Evolutionary conservation across 2,797 vertebrate species (phyloP).

Genomic region (Tamandua tetradactyla): DNA sequence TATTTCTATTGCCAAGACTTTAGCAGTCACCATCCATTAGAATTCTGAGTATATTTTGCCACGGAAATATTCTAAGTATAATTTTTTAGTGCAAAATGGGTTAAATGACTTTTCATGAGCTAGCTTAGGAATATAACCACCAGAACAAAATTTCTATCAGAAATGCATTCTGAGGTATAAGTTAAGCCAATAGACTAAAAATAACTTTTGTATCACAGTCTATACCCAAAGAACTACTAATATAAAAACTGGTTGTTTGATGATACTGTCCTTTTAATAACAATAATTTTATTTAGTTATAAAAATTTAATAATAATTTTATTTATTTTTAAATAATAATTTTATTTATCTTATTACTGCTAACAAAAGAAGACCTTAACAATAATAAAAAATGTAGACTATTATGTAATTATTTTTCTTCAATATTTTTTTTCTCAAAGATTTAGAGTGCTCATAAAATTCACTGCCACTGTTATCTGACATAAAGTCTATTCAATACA

Average conservation of each 20-base stretch:
- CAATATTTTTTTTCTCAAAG: constrained; percentile 11
- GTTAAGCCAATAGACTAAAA: background rate
- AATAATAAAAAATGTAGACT: background rate
- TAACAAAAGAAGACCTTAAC: background rate
- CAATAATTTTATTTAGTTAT: background rate
- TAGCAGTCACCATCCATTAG: background rate
- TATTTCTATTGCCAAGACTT: background rate
- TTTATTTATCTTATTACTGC: background rate
- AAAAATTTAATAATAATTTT: background rate
- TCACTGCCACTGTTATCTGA: background rate
- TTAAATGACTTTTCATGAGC: background rate
- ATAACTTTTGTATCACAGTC: background rate
- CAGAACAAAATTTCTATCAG: background rate
- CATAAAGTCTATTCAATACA: background rate
- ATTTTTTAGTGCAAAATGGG: background rate
- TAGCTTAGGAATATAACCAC: background rate
- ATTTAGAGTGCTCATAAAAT: constrained; percentile 11
- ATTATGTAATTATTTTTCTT: background rate
- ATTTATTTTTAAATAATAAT: too few species aligned
- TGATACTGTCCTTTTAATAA: background rate
- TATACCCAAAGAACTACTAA: background rate
- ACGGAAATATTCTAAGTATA: background rate
- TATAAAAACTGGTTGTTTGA: background rate
- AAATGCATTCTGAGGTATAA: background rate
- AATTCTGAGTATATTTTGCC: background rate